A percentile compares a stretch with the other conserved stretches of the same genome.
Conservation (phyloP, 2,113 vertebrate genomes). For the Indicator indicator region DNA sequence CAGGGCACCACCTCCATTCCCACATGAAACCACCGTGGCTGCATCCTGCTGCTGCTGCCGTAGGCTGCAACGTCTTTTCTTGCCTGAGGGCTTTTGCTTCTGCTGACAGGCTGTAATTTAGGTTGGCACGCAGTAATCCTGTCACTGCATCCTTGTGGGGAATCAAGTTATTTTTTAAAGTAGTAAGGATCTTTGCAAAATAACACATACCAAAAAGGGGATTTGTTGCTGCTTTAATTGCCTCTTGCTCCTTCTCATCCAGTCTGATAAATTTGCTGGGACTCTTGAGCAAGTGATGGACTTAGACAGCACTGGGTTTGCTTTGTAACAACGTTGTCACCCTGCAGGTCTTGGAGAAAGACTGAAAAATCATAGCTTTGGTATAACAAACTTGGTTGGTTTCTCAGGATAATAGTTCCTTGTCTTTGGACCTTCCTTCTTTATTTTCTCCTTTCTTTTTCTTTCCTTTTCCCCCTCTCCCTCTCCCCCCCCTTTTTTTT, state of each 20-base stretch:
- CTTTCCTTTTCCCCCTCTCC: neutral
- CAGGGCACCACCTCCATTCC: fast-evolving
- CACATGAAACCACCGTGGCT: neutral
- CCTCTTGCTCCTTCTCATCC: neutral
- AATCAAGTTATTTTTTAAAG: constrained; percentile 9
- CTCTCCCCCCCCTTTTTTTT: too few species aligned
- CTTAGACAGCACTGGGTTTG: neutral
- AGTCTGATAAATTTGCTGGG: neutral
- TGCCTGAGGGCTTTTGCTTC: neutral
- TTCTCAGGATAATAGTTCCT: neutral
- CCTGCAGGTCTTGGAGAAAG: neutral
- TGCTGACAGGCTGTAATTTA: constrained; percentile 38
- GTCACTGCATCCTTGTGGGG: neutral
- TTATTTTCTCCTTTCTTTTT: neutral
- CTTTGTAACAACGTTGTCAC: neutral
- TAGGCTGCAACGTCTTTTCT: neutral
- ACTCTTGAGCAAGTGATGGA: neutral
- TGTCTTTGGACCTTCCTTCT: neutral
- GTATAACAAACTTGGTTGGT: neutral
- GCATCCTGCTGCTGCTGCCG: neutral
- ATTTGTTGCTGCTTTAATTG: neutral
- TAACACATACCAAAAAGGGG: neutral
- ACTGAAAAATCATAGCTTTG: neutral
- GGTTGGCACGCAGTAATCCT: neutral
- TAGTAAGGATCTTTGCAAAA: neutral